Percentiles rank a stretch among this genome's conserved stretches.
These are phyloP conservation scores for Euphonia xanthogaster DNA, from an alignment of 2,797 vertebrate species.

Conservation along the genomic window DNA sequence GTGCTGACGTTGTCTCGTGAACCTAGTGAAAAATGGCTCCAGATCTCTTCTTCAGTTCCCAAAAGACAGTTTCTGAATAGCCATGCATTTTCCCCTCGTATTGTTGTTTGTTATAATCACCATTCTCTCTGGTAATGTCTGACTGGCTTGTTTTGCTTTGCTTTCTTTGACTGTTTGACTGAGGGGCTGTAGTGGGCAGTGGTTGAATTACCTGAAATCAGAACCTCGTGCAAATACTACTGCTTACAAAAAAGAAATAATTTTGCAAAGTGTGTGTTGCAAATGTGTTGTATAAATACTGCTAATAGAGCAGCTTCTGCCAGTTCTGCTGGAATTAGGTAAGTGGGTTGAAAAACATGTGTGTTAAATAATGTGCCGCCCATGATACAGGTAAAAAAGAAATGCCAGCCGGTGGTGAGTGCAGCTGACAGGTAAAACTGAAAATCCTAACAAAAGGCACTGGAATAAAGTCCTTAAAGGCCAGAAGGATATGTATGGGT, in stretches of 20 bases:
- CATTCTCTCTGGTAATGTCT: constrained; percentile 31
- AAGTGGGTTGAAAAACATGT: constrained; percentile 29
- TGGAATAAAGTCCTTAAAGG: neutral
- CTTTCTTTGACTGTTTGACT: constrained; percentile 25
- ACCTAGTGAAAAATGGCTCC: constrained; percentile 79
- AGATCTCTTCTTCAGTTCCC: constrained; percentile 55
- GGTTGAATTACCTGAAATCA: constrained; percentile 32
- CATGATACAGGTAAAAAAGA: neutral
- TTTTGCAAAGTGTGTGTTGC: neutral
- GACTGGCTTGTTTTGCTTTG: constrained; percentile 52
- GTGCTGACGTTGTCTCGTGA: constrained; percentile 77
- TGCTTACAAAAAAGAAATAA: neutral
- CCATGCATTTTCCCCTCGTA: constrained; percentile 18
- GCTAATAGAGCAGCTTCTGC: neutral
- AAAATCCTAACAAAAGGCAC: neutral
- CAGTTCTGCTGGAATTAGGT: constrained; percentile 8
- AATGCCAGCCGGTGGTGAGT: neutral
- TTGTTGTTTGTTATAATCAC: constrained; percentile 55
- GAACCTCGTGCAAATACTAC: neutral
- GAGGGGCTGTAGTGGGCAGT: constrained; percentile 27
- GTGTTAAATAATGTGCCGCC: neutral
- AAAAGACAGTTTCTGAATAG: constrained; percentile 61
- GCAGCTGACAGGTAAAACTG: constrained; percentile 24
- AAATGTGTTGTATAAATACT: neutral
- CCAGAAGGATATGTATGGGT: neutral